Evolutionary conservation across 2,113 vertebrate species (phyloP), one percentile per base, ranked within the genome.

Genomic region (Acrocephalus arundinaceus): DNA sequence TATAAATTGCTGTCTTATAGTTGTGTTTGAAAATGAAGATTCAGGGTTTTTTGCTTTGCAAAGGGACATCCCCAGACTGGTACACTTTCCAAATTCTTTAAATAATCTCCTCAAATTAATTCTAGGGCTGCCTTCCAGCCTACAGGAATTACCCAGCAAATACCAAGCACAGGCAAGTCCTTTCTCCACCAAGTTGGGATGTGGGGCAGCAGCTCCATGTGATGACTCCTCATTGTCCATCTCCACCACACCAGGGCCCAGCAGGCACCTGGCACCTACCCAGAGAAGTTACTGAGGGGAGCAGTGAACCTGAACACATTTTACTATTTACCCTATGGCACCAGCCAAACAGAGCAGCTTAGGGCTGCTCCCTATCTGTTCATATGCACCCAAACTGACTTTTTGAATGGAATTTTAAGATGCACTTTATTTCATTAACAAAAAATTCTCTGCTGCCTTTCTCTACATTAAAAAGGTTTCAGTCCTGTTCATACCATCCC

Each of bases 201-300:
- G 21, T 62, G 2, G 0, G 39, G 45, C 33, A 85, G 54, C 0
- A 0, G 63, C 49, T 46, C 54, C 30, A 7, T 4, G 4, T 0
- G 4, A 43, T 23, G 48, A 16, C 27, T 73, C 6, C 10, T 90
- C 15, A 2, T 4, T 35, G 33, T 31, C 58, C 28, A 68, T 20
- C 30, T 51, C 41, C 0, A 1, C 20, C 66, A 70, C 55, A 49
- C 8, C 62, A 68, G n/a, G 85, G 74, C 25, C 77, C 22, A 48
- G 33, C 14, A 41, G 35, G 31, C 43, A 66, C 6, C 27, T 49
- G 66, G 41, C 45, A 54, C 18, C 30, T 13, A 28, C 3, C 35
- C 71, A 46, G 21, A 68, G 30, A 74, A 35, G 33, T 30, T 39
- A 41, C 51, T 3, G 0, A 57, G 8, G 54, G 24, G 1, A 74